Conservation (phyloP, 2,113 vertebrate species). For the Pyxicephalus adspersus region DNA sequence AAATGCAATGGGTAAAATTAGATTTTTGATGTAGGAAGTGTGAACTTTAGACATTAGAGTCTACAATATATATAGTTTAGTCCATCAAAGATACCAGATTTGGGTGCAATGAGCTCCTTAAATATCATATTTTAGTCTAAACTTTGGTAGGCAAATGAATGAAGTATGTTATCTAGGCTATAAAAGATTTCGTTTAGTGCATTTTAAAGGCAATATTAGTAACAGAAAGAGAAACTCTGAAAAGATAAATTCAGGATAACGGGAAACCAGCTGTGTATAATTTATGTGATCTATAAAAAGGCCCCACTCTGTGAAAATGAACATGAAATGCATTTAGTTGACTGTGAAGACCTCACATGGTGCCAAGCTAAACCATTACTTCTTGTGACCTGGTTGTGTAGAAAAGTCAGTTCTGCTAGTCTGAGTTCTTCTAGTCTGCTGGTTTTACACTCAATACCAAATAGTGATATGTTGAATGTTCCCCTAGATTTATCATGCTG, state of each 20-base stretch:
- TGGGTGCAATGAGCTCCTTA: too few species aligned
- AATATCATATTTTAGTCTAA: too few species aligned
- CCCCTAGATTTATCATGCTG: not conserved
- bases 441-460: not conserved
- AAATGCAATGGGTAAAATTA: too few species aligned
- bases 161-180: too few species aligned
- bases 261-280: slow-evolving; percentile 39
- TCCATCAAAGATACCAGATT: too few species aligned
- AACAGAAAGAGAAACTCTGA: not conserved
- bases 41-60: too few species aligned
- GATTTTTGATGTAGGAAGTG: too few species aligned
- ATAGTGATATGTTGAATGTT: not conserved
- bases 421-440: not conserved
- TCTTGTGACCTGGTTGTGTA: slow-evolving; percentile 16
- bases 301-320: not conserved
- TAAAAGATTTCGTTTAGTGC: too few species aligned
- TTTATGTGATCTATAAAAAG: slow-evolving; percentile 32
- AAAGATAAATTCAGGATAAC: slow-evolving; percentile 8
- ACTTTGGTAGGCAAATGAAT: too few species aligned
- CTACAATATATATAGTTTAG: too few species aligned
- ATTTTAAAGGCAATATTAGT: not conserved
- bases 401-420: not conserved
- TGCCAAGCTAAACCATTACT: slow-evolving; percentile 17
- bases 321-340: slow-evolving; percentile 11
- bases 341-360: slow-evolving; percentile 9